A percentile compares a stretch with the other conserved stretches of the same genome.
Conservation (phyloP, 1,140 invertebrate genomes). For the Drosophila jambulina region DNA sequence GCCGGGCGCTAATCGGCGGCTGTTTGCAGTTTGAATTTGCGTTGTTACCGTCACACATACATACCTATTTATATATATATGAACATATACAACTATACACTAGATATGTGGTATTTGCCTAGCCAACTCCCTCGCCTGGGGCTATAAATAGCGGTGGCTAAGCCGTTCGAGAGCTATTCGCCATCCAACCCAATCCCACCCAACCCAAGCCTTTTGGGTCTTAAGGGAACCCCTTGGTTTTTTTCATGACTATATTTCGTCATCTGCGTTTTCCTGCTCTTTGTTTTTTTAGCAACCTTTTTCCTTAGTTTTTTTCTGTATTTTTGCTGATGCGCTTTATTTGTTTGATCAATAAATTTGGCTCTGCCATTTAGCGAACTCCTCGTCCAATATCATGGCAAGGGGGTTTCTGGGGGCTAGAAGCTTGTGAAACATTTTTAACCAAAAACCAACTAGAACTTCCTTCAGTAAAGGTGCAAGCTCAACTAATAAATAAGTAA, state of each 20-base stretch:
- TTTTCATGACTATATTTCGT: conserved; percentile 39
- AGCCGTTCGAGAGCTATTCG: not conserved
- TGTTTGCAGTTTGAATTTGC: conserved; percentile 74
- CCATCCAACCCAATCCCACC: not conserved
- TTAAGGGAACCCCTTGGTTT: not conserved
- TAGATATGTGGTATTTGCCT: conserved; percentile 11
- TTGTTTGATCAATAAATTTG: conserved; percentile 81
- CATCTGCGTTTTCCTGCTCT: conserved; percentile 35
- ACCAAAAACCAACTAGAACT: not conserved
- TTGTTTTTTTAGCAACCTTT: conserved; percentile 13
- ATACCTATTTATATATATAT: conserved; percentile 1
- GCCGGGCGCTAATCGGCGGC: conserved; percentile 61
- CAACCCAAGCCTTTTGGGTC: not conserved
- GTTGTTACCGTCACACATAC: conserved; percentile 26
- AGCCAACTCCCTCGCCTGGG: conserved; percentile 3
- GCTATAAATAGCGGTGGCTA: conserved; percentile 33
- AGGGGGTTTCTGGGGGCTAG: not conserved
- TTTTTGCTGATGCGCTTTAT: conserved; percentile 66
- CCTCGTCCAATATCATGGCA: not conserved
- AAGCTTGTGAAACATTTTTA: not conserved
- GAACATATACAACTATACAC: not conserved
- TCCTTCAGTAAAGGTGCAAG: not conserved
- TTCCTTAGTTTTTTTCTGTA: not conserved
- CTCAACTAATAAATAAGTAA: no score
- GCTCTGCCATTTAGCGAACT: conserved; percentile 49